Conservation (phyloP, 1,140 invertebrate species). For the Musca vetustissima region DNA sequence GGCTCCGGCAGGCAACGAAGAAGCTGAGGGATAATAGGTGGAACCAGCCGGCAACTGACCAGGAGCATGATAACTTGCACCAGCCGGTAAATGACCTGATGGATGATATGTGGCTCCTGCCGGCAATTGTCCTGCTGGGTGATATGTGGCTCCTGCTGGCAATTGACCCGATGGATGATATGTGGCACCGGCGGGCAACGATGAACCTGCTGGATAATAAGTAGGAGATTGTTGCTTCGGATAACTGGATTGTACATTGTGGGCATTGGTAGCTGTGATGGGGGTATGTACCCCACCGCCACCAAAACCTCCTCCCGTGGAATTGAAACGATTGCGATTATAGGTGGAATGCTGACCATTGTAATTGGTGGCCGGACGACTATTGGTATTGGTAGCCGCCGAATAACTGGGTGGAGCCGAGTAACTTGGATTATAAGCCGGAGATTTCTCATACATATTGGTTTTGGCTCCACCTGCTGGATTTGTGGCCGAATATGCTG, state of each 20-base stretch:
- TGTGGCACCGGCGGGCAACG: slow-evolving; percentile 19
- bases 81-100: slow-evolving; percentile 30
- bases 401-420: slow-evolving; percentile 39
- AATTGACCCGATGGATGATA: slow-evolving; percentile 27
- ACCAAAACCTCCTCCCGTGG: slow-evolving; percentile 40
- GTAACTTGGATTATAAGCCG: slow-evolving; percentile 47
- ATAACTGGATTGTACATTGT: slow-evolving; percentile 47
- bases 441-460: slow-evolving; percentile 46
- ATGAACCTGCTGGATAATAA: slow-evolving; percentile 22
- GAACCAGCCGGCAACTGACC: slow-evolving; percentile 43
- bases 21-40: slow-evolving; percentile 39
- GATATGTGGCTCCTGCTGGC: slow-evolving; percentile 30
- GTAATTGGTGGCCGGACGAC: slow-evolving; percentile 28
- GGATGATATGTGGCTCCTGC: slow-evolving; percentile 41
- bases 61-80: slow-evolving; percentile 27
- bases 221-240: slow-evolving; percentile 33
- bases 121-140: slow-evolving; percentile 26
- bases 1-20: slow-evolving; percentile 33
- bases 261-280: slow-evolving; percentile 41
- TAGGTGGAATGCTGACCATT: slow-evolving; percentile 23
- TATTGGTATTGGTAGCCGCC: slow-evolving; percentile 25
- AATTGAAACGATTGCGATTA: slow-evolving; percentile 40
- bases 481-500: slow-evolving; percentile 43
- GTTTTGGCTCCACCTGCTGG: slow-evolving; percentile 43
- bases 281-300: slow-evolving; percentile 34